Conservation (phyloP, 2,888 invertebrate genomes). For the Lithodes maja region DNA sequence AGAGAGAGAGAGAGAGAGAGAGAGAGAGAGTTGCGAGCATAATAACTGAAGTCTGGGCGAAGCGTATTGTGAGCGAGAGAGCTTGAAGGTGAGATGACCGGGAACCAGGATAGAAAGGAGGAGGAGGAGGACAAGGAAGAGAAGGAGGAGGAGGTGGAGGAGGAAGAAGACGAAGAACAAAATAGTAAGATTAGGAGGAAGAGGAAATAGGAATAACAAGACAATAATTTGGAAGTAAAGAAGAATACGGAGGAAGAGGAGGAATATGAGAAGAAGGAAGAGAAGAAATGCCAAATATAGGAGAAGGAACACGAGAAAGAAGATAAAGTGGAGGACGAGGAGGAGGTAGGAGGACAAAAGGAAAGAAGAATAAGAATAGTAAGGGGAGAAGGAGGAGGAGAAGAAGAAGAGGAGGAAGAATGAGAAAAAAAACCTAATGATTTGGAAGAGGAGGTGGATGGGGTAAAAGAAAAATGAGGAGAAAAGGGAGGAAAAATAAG, state of each 20-base stretch:
- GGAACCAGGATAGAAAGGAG: conserved; percentile 9
- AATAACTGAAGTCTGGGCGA: background rate
- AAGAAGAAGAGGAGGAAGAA: too few species aligned
- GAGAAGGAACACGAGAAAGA: background rate
- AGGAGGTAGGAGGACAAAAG: background rate
- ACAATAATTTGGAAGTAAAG: background rate
- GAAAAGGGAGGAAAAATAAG: background rate
- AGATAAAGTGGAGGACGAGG: background rate
- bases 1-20: background rate
- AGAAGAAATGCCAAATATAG: background rate
- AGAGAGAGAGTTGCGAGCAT: background rate
- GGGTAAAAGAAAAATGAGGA: too few species aligned
- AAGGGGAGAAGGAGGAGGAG: background rate
- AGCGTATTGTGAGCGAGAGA: background rate
- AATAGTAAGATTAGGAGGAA: background rate
- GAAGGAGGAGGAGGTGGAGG: background rate
- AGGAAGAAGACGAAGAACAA: background rate
- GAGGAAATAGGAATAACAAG: background rate
- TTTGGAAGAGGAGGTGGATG: background rate
- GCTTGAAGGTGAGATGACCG: background rate
- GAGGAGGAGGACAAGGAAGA: conserved; percentile 16
- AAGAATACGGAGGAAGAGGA: background rate
- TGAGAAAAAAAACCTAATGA: background rate
- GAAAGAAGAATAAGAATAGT: background rate
- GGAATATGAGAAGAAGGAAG: background rate